Percentiles rank a stretch among this genome's conserved stretches.
Conservation (phyloP, 2,113 vertebrate species). For the Cariama cristata region DNA sequence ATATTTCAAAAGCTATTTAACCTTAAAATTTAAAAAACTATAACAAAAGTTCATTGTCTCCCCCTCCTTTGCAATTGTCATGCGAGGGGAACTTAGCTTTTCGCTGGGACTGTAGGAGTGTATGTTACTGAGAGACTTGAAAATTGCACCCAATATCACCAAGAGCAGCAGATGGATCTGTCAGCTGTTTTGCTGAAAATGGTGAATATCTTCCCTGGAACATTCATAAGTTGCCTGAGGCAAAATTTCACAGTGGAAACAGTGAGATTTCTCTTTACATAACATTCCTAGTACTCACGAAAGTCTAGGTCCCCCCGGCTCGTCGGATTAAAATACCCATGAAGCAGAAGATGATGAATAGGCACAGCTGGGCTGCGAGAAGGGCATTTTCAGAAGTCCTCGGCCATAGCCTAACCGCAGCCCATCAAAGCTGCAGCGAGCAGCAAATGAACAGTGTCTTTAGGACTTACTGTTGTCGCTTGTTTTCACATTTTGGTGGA, state of each 20-base stretch:
- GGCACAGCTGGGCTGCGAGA: constrained; percentile 53
- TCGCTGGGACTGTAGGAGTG: background rate
- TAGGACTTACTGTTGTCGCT: background rate
- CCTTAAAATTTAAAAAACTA: background rate
- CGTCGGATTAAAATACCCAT: constrained; percentile 27
- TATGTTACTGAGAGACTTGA: background rate
- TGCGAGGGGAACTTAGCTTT: background rate
- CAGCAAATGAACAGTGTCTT: background rate
- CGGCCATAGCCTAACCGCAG: background rate
- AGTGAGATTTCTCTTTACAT: constrained; percentile 64
- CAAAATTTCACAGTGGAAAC: constrained; percentile 70
- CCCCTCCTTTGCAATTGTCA: background rate
- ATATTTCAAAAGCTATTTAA: background rate
- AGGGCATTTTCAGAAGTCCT: background rate
- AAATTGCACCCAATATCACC: constrained; percentile 54
- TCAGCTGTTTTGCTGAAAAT: constrained; percentile 69
- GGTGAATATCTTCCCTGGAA: constrained; percentile 67
- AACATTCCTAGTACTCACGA: constrained; percentile 44
- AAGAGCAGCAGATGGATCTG: constrained; percentile 63
- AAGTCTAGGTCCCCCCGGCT: background rate
- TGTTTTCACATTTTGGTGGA: background rate
- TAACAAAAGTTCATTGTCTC: background rate
- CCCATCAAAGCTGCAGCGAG: background rate
- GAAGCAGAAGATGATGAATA: constrained; percentile 65
- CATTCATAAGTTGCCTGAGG: constrained; percentile 63